These are phyloP conservation scores for Cryptops parisi DNA, from an alignment of 2,888 invertebrate species.

Conservation along the genomic window DNA sequence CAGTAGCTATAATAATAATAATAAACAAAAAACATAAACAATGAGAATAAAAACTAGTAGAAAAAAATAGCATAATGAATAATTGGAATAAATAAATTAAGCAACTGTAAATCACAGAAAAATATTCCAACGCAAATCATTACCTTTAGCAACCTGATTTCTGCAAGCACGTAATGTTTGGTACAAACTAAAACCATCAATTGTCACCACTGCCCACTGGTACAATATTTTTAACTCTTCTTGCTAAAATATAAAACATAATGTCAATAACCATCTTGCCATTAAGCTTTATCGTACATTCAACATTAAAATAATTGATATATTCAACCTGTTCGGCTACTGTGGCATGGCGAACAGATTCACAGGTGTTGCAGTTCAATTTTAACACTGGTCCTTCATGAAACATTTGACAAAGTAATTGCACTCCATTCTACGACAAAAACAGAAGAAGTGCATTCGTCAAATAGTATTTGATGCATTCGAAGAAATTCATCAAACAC, in stretches of 20 bases:
- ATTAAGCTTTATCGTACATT: too few species aligned
- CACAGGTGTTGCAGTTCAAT: constrained; percentile 61
- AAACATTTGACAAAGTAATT: constrained; percentile 65
- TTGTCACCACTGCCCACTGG: constrained; percentile 52
- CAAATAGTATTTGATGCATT: too few species aligned
- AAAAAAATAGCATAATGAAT: too few species aligned
- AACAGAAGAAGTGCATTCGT: neutral
- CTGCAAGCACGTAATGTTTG: constrained; percentile 62
- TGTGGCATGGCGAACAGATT: constrained; percentile 32
- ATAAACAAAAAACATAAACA: constrained; percentile 21
- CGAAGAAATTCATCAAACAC: too few species aligned
- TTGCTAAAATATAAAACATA: constrained; percentile 21
- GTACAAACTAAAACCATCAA: constrained; percentile 62
- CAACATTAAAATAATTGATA: too few species aligned
- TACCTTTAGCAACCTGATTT: constrained; percentile 65
- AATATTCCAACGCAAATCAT: too few species aligned
- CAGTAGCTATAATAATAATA: constrained; percentile 41
- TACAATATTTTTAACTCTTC: constrained; percentile 66
- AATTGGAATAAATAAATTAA: constrained; percentile 5
- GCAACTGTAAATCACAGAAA: constrained; percentile 11
- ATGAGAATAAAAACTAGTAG: constrained; percentile 13
- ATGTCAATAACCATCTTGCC: too few species aligned
- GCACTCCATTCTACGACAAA: constrained; percentile 40
- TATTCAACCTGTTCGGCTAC: constrained; percentile 30
- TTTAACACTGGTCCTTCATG: constrained; percentile 64